Conservation (phyloP, 2,888 invertebrate genomes). For the Acronicta aceris region DNA sequence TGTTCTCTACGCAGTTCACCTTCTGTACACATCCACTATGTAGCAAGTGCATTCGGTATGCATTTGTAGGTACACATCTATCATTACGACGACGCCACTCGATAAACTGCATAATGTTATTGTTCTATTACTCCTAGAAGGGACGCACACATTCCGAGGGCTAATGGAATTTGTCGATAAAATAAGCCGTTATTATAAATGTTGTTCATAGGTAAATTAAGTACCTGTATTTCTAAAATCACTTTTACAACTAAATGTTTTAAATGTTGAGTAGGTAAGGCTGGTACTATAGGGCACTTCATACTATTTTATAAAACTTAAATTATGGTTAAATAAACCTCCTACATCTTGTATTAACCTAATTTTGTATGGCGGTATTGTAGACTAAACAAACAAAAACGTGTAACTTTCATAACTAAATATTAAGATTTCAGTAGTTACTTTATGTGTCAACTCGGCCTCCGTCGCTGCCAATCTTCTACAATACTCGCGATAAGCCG, state of each 20-base stretch:
- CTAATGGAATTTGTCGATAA: not conserved
- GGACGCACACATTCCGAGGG: not conserved
- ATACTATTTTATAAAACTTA: too few relatives aligned
- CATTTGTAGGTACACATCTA: conserved; percentile 4
- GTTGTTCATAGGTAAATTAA: too few relatives aligned
- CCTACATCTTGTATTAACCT: too few relatives aligned
- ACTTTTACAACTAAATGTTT: too few relatives aligned
- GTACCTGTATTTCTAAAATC: too few relatives aligned
- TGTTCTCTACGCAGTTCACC: not conserved
- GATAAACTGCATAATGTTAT: conserved; percentile 25
- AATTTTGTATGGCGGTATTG: not conserved
- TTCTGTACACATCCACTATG: not conserved
- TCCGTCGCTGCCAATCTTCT: not conserved
- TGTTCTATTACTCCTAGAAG: conserved; percentile 1
- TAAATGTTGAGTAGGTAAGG: too few relatives aligned
- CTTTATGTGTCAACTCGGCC: conserved; percentile 3
- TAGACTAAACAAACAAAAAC: not conserved
- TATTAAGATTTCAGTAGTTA: conserved; percentile 3
- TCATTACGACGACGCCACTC: conserved; percentile 9
- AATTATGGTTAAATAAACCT: too few relatives aligned
- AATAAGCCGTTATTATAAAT: not conserved
- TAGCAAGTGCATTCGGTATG: conserved; percentile 3
- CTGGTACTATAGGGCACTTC: too few relatives aligned
- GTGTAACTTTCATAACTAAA: conserved; percentile 8
- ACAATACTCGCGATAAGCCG: not conserved